These are phyloP conservation scores for Ceyx margarethae DNA, from an alignment of 2,113 vertebrate genomes.

Conservation along the genomic window DNA sequence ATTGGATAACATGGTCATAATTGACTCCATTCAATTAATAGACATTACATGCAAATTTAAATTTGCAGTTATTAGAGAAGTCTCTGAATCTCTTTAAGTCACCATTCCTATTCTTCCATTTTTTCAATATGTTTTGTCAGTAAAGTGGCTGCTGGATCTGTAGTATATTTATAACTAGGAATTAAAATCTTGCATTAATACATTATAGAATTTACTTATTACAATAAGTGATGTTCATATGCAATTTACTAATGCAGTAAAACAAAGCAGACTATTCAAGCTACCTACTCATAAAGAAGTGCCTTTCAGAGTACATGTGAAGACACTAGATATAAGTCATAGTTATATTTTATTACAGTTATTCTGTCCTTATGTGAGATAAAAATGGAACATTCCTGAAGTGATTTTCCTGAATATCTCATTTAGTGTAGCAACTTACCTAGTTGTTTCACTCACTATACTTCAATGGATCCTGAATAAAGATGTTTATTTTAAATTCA, in stretches of 20 bases:
- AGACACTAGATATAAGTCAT: background rate
- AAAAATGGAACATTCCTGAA: background rate
- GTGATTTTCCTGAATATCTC: background rate
- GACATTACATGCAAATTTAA: background rate
- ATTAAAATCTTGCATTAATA: background rate
- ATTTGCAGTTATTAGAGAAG: background rate
- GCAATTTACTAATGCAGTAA: background rate
- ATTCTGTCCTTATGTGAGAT: background rate
- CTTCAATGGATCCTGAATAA: background rate
- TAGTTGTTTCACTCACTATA: background rate
- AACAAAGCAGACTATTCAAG: background rate
- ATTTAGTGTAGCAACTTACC: background rate
- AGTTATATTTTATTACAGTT: background rate
- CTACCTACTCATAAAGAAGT: background rate
- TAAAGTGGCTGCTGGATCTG: background rate
- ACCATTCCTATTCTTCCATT: background rate
- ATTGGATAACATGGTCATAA: background rate
- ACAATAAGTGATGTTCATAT: background rate
- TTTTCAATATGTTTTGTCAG: background rate
- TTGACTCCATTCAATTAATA: background rate
- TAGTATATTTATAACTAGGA: background rate
- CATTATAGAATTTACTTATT: background rate
- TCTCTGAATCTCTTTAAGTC: background rate
- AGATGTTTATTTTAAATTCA: background rate
- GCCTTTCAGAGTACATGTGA: background rate